These are phyloP conservation scores for Willowsia nigromaculata DNA, from an alignment of 2,888 invertebrate genomes.

Conservation along the genomic window DNA sequence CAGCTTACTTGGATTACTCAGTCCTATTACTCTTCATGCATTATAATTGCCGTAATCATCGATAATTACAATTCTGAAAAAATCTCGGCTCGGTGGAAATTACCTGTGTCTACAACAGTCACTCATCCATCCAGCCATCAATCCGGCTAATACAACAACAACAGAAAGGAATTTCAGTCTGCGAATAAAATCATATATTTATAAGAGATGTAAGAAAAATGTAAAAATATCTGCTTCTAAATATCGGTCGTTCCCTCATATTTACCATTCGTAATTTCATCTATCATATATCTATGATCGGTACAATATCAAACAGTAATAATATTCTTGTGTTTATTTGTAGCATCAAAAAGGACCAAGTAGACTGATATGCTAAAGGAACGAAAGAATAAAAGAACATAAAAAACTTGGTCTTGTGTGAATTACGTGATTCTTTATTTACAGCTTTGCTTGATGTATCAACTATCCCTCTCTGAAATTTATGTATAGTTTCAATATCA, in stretches of 20 bases:
- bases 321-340: not conserved
- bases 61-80: constrained; percentile 28
- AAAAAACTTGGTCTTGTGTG: not conserved
- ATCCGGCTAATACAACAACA: not conserved
- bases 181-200: not conserved
- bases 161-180: constrained; percentile 1
- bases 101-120: constrained; percentile 14
- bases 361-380: not conserved
- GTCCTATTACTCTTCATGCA: constrained; percentile 26
- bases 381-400: not conserved
- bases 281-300: too few species aligned
- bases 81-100: constrained; percentile 25
- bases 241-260: too few species aligned
- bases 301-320: not conserved
- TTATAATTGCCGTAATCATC: constrained; percentile 50
- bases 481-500: not conserved
- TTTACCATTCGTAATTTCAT: too few species aligned
- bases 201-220: too few species aligned
- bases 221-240: too few species aligned
- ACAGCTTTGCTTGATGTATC: not conserved
- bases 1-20: not conserved
- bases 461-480: not conserved
- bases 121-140: not conserved
- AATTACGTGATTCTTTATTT: constrained; percentile 19
- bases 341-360: not conserved